A percentile compares a stretch with the other conserved stretches of the same genome.
These are phyloP conservation scores for Suillia variegata DNA, from an alignment of 2,888 invertebrate species.

Conservation along the genomic window DNA sequence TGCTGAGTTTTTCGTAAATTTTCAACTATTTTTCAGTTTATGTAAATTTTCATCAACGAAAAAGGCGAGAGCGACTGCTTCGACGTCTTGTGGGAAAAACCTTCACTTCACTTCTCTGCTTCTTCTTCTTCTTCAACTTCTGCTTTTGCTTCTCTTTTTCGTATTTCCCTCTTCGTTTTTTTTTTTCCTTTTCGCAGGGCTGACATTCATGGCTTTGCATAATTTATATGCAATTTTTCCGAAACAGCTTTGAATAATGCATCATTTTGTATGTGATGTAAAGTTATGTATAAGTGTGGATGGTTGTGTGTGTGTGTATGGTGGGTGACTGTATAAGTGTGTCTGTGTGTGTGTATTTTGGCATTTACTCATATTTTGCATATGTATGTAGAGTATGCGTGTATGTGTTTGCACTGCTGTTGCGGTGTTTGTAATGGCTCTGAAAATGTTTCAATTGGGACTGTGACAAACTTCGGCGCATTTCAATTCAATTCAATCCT, in stretches of 20 bases:
- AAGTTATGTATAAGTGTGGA: background rate
- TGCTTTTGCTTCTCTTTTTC: background rate
- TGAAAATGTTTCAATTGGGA: background rate
- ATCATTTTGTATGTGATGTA: background rate
- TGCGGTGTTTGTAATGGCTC: background rate
- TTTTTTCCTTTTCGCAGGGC: too few relatives aligned
- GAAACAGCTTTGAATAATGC: background rate
- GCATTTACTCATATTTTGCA: background rate
- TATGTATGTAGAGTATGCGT: background rate
- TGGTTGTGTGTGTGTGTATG: background rate
- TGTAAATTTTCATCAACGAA: too few relatives aligned
- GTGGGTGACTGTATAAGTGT: background rate
- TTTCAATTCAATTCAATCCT: conserved; percentile 26
- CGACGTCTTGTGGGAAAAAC: too few relatives aligned
- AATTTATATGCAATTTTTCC: background rate
- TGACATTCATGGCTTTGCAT: conserved; percentile 1
- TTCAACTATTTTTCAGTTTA: too few relatives aligned
- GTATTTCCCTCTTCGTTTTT: too few relatives aligned
- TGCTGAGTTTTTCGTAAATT: too few relatives aligned
- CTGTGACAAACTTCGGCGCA: conserved; percentile 1
- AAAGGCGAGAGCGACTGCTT: too few relatives aligned
- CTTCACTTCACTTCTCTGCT: background rate
- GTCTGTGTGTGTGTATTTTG: conserved; percentile 4
- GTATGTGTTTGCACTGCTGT: background rate
- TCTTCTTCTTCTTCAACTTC: too few relatives aligned